Base-by-base conservation (phyloP, 2,888 invertebrate species). In the Caenorhabditis uteleia region DNA sequence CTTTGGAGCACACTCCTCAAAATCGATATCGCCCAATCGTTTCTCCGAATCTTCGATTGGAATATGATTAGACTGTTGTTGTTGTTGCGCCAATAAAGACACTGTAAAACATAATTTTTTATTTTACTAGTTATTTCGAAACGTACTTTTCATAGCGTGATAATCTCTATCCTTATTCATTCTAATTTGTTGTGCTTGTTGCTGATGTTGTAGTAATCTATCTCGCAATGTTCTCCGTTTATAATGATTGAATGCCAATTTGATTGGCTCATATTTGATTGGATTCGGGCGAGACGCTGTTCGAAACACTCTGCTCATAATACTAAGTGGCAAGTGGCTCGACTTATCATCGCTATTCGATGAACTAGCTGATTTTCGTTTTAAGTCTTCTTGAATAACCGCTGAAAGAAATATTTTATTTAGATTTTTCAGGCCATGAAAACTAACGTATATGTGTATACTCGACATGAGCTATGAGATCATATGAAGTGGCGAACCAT, bases 381-480 rank as follows among this genome's bases (percentile, higher is more conserved):
- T 50, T 5, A 61, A 36, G 7, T 71, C 68, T 16, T 70, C 70
- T 45, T 62, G 61, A 7, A 70, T 51, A 12, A 65, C 38, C 2
- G 70, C 69, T 69, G 26, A 43, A 58, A 53, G 16, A 39, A 31
- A 20, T 21, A 12, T 34, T 31, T 16, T 33, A 38, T 6, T 14
- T 34, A 1, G 7, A 14, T 20, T 44, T 44, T 44, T 44, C 25
- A 44, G 44, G 6, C 14, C 29, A 14, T n/a, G 38, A 27, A 26
- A 44, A 53, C 64, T 46, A 36, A 70, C 70, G 72, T 21, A 72
- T 69, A 39, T 72, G 72, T 18, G 49, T 54, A 38, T 58, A 69
- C 34, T 72, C 72, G 10, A 72, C 64, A 43, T 72, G 72, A 26
- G 72, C 69, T 21, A 65, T 69, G 31, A 72, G 67, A 42, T 72